Percentiles rank a stretch among this genome's conserved stretches.
phyloP scores from a whole-genome alignment of 2,797 vertebrate species.

The Characodon lateralis region DNA sequence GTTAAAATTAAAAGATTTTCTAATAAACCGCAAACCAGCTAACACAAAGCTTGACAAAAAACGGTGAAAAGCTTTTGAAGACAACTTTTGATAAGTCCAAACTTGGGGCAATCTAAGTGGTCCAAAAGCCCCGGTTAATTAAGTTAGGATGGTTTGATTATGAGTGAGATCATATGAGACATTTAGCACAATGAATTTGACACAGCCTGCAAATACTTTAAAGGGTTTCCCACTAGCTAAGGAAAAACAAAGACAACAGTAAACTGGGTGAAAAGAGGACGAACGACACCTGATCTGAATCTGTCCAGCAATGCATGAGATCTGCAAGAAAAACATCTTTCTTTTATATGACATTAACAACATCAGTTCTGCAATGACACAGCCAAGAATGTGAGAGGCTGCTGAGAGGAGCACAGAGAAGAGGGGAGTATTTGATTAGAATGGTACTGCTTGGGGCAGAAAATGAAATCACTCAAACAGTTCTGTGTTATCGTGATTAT shows the following conservation, averaged over 20 bases:
- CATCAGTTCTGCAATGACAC: neutral
- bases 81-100: neutral
- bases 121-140: neutral
- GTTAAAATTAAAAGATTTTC: neutral
- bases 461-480: constrained; percentile 16
- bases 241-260: constrained; percentile 26
- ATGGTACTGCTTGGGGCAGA: neutral
- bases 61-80: no score
- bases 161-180: constrained; percentile 15
- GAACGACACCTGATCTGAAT: neutral
- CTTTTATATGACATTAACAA: neutral
- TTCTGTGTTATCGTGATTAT: constrained; percentile 15
- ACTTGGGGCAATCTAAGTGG: neutral
- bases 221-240: constrained; percentile 17
- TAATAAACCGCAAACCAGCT: no score
- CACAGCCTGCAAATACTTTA: constrained; percentile 21
- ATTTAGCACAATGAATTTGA: constrained; percentile 17
- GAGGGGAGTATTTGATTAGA: neutral
- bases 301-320: neutral
- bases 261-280: constrained; percentile 15
- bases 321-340: neutral
- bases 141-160: neutral
- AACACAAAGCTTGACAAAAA: no score
- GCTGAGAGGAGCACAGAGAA: neutral
- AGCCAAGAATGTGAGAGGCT: neutral